Base-by-base conservation (phyloP, 2,888 invertebrate genomes). In the Chrysolina americana region DNA sequence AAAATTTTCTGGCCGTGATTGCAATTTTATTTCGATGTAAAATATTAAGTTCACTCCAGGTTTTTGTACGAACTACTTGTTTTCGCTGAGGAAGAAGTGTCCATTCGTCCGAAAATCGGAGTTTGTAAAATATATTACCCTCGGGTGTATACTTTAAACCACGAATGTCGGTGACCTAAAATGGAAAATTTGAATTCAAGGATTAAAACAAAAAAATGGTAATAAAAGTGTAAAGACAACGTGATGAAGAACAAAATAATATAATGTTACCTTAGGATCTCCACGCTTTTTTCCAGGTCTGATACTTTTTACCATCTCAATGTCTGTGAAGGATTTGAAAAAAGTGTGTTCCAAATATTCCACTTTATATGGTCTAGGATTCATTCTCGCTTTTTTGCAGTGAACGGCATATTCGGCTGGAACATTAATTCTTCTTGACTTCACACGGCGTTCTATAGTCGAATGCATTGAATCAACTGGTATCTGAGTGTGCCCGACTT, bases 291-390 rank as follows among this genome's bases (percentile, higher is more conserved):
- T 23, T 21, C 62, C 62, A 21, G 62, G 62, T 62, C 62, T 62
- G 28, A 62, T 62, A 23, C 62, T 5, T 19, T 10, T 62, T 62
- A 62, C 28, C 21, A 23, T 23, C n/a, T 62, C 28, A 62, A 62
- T 28, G 21, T 62, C 15, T 28, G 8, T 23, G 36, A 62, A 62
- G 36, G 62, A 62, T 59, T 69, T 69, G 59, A 69, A 69, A 41
- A 69, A 69, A 41, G 17, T 59, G 21, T 69, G 69, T 4, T 56
- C 41, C 41, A 41, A 69, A 41, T 69, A 69, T 44, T 69, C 13
- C 2, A 69, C 69, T 17, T 41, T 41, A 69, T 69, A 69, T n/a
- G 59, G 56, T 17, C 19, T 15, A 62, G 9, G 44, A 44, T 44
- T 44, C 9, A 4, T 44, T 44, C 44, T 44, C 13, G 44, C 44